A percentile compares a stretch with the other conserved stretches of the same genome.
These are phyloP conservation scores for Eretmochelys imbricata DNA, from an alignment of 2,113 vertebrate species.

Conservation along the genomic window DNA sequence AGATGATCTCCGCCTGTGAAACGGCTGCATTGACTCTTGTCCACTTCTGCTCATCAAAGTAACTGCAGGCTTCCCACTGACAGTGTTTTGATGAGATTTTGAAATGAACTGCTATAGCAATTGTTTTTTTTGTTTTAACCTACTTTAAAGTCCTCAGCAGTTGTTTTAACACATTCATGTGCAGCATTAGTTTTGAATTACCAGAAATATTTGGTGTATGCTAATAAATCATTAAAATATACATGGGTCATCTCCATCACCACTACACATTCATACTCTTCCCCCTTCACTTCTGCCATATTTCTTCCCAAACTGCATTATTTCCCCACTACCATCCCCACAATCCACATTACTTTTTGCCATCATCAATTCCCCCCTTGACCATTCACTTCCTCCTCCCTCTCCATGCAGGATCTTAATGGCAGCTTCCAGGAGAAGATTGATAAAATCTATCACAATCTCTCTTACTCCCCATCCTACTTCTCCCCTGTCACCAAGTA, in stretches of 20 bases:
- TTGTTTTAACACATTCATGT: not conserved
- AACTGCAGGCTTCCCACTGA: not conserved
- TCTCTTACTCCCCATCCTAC: not conserved
- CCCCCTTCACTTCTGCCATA: not conserved
- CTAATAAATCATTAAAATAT: not conserved
- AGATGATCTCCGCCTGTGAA: not conserved
- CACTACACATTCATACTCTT: not conserved
- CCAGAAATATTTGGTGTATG: not conserved
- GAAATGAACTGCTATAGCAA: not conserved
- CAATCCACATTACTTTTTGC: not conserved
- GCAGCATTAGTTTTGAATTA: not conserved
- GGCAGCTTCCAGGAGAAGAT: not conserved
- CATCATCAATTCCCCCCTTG: not conserved
- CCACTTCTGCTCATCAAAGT: not conserved
- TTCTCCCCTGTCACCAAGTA: not conserved
- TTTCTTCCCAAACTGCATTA: not conserved
- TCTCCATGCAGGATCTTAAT: not conserved
- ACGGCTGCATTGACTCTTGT: not conserved
- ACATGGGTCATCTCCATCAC: not conserved
- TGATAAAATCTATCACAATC: not conserved
- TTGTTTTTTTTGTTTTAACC: not conserved
- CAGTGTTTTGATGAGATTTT: not conserved
- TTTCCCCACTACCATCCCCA: not conserved
- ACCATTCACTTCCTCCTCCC: not conserved
- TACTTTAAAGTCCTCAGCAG: not conserved